Evolutionary conservation across 1,140 invertebrate genomes (phyloP), one percentile per base, ranked within the genome.

Genomic region (Lordiphosa collinella): DNA sequence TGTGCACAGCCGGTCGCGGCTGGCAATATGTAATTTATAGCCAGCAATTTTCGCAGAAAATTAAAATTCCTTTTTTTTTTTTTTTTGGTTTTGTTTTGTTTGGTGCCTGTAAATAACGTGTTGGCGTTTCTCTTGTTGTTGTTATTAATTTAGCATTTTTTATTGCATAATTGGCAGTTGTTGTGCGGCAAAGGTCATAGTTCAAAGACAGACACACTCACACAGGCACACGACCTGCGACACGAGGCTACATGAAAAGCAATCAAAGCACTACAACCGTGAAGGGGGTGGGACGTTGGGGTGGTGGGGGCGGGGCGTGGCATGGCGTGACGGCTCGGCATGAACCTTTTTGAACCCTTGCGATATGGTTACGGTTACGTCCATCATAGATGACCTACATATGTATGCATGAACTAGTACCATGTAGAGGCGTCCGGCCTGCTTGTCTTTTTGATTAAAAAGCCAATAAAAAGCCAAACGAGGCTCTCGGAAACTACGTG

Each of bases 101-200:
- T 41, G 18, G 22, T 43, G 18, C 14, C 40, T 22, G n/a, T n/a
- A 7, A 29, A 29, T 29, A 29, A 29, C 18, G 34, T 61, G 52
- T 72, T 22, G 38, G 40, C 31, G 16, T 38, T 35, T 51, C 56
- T 56, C 11, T 47, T 32, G 53, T 65, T 37, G 3, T 12, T 38
- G 5, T 76, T 78, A 78, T 76, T 76, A 75, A 75, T 75, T 75
- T 66, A 49, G 64, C 25, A 53, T 66, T 71, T 67, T 76, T 71
- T 76, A 78, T 76, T 78, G 62, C 73, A 76, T 76, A 76, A 76
- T 76, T 76, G 73, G 51, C 73, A 76, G 73, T 78, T 76, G 62
- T 76, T 69, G 44, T 69, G 7, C 5, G 71, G 57, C 65, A 69
- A 75, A 75, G 64, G 63, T 74, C 59, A 68, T 12, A 44, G 41